Evolutionary conservation across 2,797 vertebrate species (phyloP), one percentile per base, ranked within the genome.

Genomic region (Cirrhinus molitorella): DNA sequence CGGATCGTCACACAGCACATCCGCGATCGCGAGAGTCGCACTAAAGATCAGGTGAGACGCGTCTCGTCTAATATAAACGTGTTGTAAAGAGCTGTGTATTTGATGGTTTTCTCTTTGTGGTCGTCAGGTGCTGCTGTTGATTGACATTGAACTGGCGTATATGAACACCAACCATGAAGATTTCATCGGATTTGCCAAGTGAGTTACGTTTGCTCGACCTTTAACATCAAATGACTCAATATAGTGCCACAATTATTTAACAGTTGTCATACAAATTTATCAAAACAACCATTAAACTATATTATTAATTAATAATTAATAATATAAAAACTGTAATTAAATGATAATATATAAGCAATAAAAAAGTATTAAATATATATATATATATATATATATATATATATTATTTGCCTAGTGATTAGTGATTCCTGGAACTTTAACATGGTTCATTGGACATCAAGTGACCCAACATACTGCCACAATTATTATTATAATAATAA

Each of bases 81-180:
- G 9, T 10, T 59, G 11, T 5, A 14, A 19, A 19, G n/a, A 13
- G 23, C 10, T 3, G 16, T 2, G 21, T 21, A 13, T 12, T 14
- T 34, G 13, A 59, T 57, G 1, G 7, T 23, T 68, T 61, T 3
- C 14, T 37, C 13, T 75, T 21, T 87, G 53, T 78, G 23, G 82
- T 87, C 81, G 73, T 71, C 63, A 99, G 98, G 98, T 99, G 86
- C 92, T 99, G 96, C 95, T 99, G 84, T 92, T 99, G 90, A 99
- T 99, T 85, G 98, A 99, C 72, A 99, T 99, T 0, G 98, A 99
- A 89, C 89, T 99, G 92, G 96, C 98, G 76, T 99, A 99, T 91
- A 99, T 99, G 97, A 99, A 99, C 90, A 99, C 98, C 91, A 99
- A 99, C 93, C 98, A 99, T 0, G 98, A 99, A 86, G 98, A 99